Base-by-base conservation (phyloP, 2,888 invertebrate species). In the Hirudinaria manillensis region DNA sequence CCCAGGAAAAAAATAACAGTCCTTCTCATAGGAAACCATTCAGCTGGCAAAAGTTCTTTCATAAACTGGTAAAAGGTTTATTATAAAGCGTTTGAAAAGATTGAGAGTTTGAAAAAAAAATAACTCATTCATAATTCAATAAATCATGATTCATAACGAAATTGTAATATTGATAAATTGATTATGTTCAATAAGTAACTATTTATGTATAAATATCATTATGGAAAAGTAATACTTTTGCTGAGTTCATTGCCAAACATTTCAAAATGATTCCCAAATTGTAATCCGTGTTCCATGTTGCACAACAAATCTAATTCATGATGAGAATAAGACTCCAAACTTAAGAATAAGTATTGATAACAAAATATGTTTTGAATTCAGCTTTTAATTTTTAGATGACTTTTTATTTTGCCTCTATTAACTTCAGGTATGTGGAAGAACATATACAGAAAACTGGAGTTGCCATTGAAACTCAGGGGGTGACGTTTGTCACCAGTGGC, bases 381-480 rank as follows among this genome's bases (percentile, higher is more conserved):
- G 21, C 21, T 16, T 53, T 53, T 53, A 13, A 7, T 55, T 21
- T 29, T 24, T 45, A 4, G 24, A 76, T n/a, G 45, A 32, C 38
- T 61, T 19, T 7, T 56, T 51, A 38, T 34, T 53, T 24, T 77
- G 56, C 55, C 16, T 71, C 29, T 76, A 53, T 77, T 55, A 61
- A 56, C 81, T 82, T 53, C 80, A 88, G 88, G 88, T 88, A 88
- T 80, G 84, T 89, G 76, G 88, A 88, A 79, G 88, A 88, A 80
- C 87, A 88, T 81, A 87, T 89, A 6, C 87, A 88, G 80, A 86
- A 85, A 78, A 88, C 88, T 34, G 88, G 88, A 21, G 88, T 89
- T 72, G 88, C 89, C n/a, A 88, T 89, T 79, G 89, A 89, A 81
- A 89, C 89, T 1, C 88, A 88, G 80, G 88, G 88, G 0, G 88